Evolutionary conservation across 2,888 invertebrate genomes (phyloP), one percentile per base, ranked within the genome.

Genomic region (Tryphoninae sp.): DNA sequence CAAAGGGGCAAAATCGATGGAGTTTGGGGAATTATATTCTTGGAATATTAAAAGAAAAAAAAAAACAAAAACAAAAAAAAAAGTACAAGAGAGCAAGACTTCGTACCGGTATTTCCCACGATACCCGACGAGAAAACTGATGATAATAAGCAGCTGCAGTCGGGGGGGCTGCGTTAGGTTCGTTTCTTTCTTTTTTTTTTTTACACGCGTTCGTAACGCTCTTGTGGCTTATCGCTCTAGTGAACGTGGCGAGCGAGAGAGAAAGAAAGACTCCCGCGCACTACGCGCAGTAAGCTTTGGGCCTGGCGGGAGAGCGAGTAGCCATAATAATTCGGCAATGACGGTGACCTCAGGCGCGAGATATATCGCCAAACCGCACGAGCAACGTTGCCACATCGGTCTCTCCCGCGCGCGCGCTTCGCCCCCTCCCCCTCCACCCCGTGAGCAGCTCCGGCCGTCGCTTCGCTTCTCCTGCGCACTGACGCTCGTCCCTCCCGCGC

Each of bases 381-480:
- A 13, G 83, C 87, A 59, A 72, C 74, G 88, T 88, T 88, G 88
- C 88, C 88, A 85, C 81, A 73, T 86, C 78, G 85, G 55, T 71
- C 23, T 61, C 45, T 80, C 80, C 69, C 77, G 79, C 79, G 42
- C 49, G 16, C 19, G 6, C 26, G 40, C 23, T 33, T n/a, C 40
- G 16, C 1, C 45, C 16, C 51, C 51, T 42, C 49, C 45, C n/a
- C 45, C 26, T 4, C 2, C 53, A 8, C n/a, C 42, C 11, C 2
- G 16, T 11, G 3, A 0, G 26, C 26, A 26, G 26, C 26, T 4
- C 26, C 26, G 26, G 4, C 26, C 33, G 88, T 87, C 88, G 85
- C 81, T 71, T 86, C 78, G 85, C 61, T 71, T 22, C 64, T 42
- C 80, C 80, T 72, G 33, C 33, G 33, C 33, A 6, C 33, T 33